A percentile compares a stretch with the other conserved stretches of the same genome.
Evolutionary conservation across 2,797 vertebrate genomes (phyloP).

Genomic region (Meriones psammophilus): DNA sequence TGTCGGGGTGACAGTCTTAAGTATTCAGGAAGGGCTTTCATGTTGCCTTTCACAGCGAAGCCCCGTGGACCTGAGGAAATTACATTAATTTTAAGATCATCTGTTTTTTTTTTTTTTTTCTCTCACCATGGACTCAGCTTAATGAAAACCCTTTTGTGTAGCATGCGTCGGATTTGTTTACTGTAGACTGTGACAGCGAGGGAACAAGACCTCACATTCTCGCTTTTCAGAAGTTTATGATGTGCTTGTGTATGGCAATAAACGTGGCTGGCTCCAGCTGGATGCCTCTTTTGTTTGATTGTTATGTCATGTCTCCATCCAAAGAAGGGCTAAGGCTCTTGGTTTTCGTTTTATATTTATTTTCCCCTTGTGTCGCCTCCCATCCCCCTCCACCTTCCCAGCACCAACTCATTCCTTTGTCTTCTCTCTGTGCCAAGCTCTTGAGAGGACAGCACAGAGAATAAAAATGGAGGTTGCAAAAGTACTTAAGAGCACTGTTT

Average conservation of each 20-base stretch:
- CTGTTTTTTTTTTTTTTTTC: conserved; percentile 9
- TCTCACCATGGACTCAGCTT: conserved; percentile 66
- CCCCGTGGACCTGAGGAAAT: neutral
- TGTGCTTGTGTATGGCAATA: conserved; percentile 69
- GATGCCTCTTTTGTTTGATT: conserved; percentile 77
- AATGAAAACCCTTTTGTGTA: conserved; percentile 68
- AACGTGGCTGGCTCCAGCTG: conserved; percentile 57
- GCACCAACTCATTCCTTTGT: conserved; percentile 35
- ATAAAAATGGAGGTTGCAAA: neutral
- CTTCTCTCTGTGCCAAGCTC: neutral
- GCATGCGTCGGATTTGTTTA: conserved; percentile 65
- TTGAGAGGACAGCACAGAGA: neutral
- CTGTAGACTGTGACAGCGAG: conserved; percentile 67
- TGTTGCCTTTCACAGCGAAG: neutral
- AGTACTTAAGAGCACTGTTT: neutral
- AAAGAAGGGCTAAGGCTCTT: conserved; percentile 28
- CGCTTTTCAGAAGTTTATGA: conserved; percentile 62
- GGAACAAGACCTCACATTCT: conserved; percentile 62
- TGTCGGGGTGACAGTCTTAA: neutral
- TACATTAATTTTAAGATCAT: conserved; percentile 65
- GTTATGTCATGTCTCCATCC: conserved; percentile 46
- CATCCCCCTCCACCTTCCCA: conserved; percentile 8
- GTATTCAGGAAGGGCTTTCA: neutral
- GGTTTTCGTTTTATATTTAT: conserved; percentile 45
- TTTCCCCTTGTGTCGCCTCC: conserved; percentile 30